These are phyloP conservation scores for Drosophila kurseongensis DNA, from an alignment of 1,140 invertebrate genomes.

Conservation along the genomic window DNA sequence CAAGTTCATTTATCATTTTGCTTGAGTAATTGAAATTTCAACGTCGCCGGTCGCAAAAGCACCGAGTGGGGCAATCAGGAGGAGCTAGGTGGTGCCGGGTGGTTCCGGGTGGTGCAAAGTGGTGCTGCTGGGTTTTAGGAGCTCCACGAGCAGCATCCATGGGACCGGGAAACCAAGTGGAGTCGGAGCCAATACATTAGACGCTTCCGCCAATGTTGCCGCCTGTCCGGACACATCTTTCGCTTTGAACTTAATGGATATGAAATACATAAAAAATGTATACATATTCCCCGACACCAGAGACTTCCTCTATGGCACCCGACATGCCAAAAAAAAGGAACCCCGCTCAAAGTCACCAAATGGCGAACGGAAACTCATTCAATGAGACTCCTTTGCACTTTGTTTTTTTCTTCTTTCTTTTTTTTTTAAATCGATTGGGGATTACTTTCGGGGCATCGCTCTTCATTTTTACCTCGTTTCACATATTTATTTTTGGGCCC, in stretches of 20 bases:
- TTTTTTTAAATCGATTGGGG: constrained; percentile 76
- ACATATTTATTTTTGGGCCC: constrained; percentile 72
- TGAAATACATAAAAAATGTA: constrained; percentile 81
- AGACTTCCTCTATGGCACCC: constrained; percentile 28
- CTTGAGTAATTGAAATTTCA: constrained; percentile 82
- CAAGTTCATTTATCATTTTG: constrained; percentile 82
- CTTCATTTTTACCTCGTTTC: constrained; percentile 79
- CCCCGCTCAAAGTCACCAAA: constrained; percentile 69
- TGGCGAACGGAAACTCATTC: constrained; percentile 70
- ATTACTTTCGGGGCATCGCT: constrained; percentile 71
- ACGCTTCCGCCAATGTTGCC: constrained; percentile 36
- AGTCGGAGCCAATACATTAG: constrained; percentile 75
- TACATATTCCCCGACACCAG: constrained; percentile 50
- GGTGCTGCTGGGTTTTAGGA: not conserved
- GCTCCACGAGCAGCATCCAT: constrained; percentile 10
- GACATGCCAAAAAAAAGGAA: constrained; percentile 46
- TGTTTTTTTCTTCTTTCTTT: constrained; percentile 22
- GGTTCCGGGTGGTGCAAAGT: constrained; percentile 2
- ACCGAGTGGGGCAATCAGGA: constrained; percentile 57
- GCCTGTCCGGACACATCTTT: constrained; percentile 67
- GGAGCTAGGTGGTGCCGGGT: constrained; percentile 22
- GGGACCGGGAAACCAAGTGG: constrained; percentile 14
- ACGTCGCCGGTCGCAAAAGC: constrained; percentile 46
- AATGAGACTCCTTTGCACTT: constrained; percentile 71
- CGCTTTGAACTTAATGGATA: constrained; percentile 82